Percentiles rank a stretch among this genome's conserved stretches.
phyloP scores from a whole-genome alignment of 2,888 invertebrate genomes.

The Leptopilina myrica region DNA sequence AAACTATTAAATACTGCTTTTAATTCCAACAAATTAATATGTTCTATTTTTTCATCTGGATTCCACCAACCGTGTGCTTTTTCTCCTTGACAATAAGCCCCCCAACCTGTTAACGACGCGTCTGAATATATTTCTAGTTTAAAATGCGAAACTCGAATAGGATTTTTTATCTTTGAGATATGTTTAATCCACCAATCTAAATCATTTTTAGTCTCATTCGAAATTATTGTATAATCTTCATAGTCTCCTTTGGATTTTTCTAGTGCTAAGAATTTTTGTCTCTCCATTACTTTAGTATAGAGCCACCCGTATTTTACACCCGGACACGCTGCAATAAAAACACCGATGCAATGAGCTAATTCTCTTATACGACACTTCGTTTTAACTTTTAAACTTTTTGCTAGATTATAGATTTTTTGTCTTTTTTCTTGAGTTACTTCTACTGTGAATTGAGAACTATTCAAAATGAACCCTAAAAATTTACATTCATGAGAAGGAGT shows the following conservation, averaged over 20 bases:
- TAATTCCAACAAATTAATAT: constrained; percentile 48
- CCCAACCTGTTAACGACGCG: neutral
- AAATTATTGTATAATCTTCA: neutral
- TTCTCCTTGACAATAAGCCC: neutral
- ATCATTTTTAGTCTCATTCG: neutral
- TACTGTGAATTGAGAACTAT: no score
- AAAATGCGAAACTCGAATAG: neutral
- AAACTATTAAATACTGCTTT: constrained; percentile 44
- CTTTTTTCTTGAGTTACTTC: no score
- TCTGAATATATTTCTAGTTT: neutral
- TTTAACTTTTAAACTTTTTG: no score
- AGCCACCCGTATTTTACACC: no score
- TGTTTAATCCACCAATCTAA: neutral
- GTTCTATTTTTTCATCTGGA: neutral
- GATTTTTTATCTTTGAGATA: neutral
- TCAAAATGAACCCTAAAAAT: no score
- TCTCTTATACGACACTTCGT: no score
- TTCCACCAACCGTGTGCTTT: constrained; percentile 12
- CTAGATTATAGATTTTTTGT: no score
- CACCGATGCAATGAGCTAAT: no score
- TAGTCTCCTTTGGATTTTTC: neutral
- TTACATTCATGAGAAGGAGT: no score
- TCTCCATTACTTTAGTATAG: neutral
- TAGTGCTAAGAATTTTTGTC: neutral
- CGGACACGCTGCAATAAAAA: no score